Conservation (phyloP, 2,888 invertebrate species). For the Nectonema munidae region DNA sequence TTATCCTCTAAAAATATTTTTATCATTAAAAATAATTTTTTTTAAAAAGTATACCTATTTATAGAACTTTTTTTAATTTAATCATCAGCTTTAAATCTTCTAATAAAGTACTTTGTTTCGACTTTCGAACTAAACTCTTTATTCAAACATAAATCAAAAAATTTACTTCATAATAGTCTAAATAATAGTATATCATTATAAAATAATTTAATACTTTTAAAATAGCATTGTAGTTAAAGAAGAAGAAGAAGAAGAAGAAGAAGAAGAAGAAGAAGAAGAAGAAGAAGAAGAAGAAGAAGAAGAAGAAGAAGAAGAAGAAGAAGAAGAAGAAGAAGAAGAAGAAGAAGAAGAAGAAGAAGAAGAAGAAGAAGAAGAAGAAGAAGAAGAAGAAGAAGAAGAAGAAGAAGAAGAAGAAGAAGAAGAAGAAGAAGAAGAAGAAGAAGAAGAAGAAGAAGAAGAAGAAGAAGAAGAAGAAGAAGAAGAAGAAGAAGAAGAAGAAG, state of each 20-base stretch:
- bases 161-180: too few relatives aligned
- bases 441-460: constrained; percentile 5
- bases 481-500: constrained; percentile 5
- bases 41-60: too few relatives aligned
- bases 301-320: constrained; percentile 5
- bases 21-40: too few relatives aligned
- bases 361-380: constrained; percentile 5
- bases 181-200: too few relatives aligned
- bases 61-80: too few relatives aligned
- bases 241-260: constrained; percentile 5
- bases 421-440: constrained; percentile 5
- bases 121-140: too few relatives aligned
- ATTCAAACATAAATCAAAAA: too few relatives aligned
- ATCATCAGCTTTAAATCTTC: too few relatives aligned
- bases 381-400: constrained; percentile 5
- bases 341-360: constrained; percentile 5
- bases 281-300: constrained; percentile 5
- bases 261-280: constrained; percentile 5
- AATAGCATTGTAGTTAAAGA: too few relatives aligned
- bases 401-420: constrained; percentile 5
- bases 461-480: constrained; percentile 5
- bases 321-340: constrained; percentile 5
- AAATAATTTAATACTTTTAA: too few relatives aligned
- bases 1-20: too few relatives aligned
- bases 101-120: too few relatives aligned